Evolutionary conservation across 2,113 vertebrate species (phyloP).

Genomic region (Pontoporia blainvillei): DNA sequence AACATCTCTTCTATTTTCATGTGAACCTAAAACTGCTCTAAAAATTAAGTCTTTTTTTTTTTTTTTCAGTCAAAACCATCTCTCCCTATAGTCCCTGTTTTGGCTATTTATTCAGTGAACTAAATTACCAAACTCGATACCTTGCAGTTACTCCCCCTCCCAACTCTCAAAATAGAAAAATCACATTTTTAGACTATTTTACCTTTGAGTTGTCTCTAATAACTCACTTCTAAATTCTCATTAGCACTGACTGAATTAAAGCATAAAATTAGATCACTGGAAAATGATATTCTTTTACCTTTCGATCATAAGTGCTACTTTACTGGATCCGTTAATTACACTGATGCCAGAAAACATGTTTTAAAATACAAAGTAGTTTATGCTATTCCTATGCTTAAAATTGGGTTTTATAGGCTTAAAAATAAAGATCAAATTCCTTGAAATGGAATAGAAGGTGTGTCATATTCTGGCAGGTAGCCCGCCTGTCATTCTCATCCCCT

Average conservation of each 20-base stretch:
- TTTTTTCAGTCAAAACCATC: background rate
- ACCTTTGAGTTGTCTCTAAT: background rate
- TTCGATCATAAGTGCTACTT: background rate
- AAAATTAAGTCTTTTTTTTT: background rate
- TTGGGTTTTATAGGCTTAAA: background rate
- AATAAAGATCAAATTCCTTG: background rate
- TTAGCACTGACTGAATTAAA: background rate
- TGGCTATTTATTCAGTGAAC: background rate
- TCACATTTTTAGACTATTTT: background rate
- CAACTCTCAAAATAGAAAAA: background rate
- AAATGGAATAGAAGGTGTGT: background rate
- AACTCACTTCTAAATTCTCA: background rate
- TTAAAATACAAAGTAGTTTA: background rate
- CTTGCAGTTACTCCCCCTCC: fast-evolving
- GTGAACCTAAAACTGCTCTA: background rate
- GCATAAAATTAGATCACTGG: background rate
- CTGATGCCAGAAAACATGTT: background rate
- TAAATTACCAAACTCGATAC: background rate
- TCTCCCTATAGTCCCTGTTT: background rate
- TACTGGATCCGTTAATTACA: background rate
- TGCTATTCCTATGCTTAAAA: background rate
- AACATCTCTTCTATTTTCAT: background rate
- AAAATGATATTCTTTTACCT: background rate
- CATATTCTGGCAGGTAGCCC: background rate
- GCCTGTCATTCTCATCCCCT: background rate